Evolutionary conservation across 2,113 vertebrate genomes (phyloP).

Genomic region (Erythrocercus mccallii): DNA sequence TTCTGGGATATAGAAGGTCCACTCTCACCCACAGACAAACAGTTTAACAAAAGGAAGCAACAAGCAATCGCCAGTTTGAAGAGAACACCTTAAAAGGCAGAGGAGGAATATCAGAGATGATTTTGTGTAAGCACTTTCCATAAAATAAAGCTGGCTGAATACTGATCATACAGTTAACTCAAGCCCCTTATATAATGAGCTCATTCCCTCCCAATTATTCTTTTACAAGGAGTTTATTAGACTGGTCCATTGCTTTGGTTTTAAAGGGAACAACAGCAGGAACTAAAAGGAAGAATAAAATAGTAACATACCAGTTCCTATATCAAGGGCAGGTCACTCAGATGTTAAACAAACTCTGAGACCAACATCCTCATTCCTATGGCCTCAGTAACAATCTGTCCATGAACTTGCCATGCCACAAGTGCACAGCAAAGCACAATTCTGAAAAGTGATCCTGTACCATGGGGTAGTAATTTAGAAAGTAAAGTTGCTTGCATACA

Average conservation of each 20-base stretch:
- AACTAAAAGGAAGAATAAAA: background rate
- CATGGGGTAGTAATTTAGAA: background rate
- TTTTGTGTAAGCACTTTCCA: background rate
- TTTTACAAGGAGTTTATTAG: background rate
- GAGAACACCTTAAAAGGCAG: background rate
- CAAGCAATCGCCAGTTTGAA: background rate
- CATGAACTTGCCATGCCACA: background rate
- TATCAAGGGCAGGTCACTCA: background rate
- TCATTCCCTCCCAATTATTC: background rate
- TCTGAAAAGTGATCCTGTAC: background rate
- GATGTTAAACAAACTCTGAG: background rate
- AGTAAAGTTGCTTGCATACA: background rate
- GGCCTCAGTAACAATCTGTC: background rate
- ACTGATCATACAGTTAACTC: background rate
- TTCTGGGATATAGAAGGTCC: background rate
- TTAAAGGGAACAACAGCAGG: background rate
- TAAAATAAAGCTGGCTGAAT: background rate
- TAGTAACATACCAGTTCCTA: background rate
- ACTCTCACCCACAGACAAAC: background rate
- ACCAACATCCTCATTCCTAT: slow-evolving; percentile 36
- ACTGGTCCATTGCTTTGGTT: background rate
- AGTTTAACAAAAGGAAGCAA: background rate
- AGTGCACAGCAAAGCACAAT: slow-evolving; percentile 28
- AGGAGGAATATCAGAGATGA: background rate
- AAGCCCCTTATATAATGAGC: background rate